phyloP scores from a whole-genome alignment of 1,140 invertebrate species.

The Alviniconcha marisindica region DNA sequence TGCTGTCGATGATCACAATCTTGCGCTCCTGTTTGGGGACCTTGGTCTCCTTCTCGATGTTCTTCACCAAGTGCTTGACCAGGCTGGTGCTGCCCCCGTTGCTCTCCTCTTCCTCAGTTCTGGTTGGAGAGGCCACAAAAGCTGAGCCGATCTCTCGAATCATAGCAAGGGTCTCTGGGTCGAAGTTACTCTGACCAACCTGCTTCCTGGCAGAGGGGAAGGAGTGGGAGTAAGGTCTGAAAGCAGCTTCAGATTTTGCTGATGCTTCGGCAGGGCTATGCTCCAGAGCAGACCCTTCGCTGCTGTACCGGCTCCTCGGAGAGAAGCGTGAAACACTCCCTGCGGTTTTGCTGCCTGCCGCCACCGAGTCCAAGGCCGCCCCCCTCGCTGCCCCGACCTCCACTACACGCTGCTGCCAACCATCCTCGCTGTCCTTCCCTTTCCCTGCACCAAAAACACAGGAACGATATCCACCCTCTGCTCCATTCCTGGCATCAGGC shows the following conservation, averaged over 20 bases:
- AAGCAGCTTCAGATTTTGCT: background rate
- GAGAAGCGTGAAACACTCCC: background rate
- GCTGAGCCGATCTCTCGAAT: slow-evolving; percentile 68
- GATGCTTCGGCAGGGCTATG: background rate
- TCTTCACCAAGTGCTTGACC: slow-evolving; percentile 62
- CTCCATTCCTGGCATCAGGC: too few species aligned
- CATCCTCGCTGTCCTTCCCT: too few species aligned
- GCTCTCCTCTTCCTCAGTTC: slow-evolving; percentile 43
- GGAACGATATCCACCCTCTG: too few species aligned
- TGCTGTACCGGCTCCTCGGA: background rate
- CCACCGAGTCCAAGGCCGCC: background rate
- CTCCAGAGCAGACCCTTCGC: background rate
- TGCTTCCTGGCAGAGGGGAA: background rate
- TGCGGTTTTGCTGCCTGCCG: background rate
- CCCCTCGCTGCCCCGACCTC: background rate
- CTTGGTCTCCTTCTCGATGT: slow-evolving; percentile 61
- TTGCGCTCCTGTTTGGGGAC: slow-evolving; percentile 43
- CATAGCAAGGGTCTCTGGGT: slow-evolving; percentile 59
- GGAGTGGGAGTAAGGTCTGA: background rate
- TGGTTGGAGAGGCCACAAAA: slow-evolving; percentile 60
- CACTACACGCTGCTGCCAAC: too few species aligned
- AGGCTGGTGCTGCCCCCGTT: slow-evolving; percentile 47
- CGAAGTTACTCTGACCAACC: slow-evolving; percentile 44
- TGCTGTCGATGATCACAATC: slow-evolving; percentile 61
- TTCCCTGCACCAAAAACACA: too few species aligned